Percentiles rank a stretch among this genome's conserved stretches.
Evolutionary conservation across 2,888 invertebrate genomes (phyloP).

Genomic region (Pyrrhosoma nymphula): DNA sequence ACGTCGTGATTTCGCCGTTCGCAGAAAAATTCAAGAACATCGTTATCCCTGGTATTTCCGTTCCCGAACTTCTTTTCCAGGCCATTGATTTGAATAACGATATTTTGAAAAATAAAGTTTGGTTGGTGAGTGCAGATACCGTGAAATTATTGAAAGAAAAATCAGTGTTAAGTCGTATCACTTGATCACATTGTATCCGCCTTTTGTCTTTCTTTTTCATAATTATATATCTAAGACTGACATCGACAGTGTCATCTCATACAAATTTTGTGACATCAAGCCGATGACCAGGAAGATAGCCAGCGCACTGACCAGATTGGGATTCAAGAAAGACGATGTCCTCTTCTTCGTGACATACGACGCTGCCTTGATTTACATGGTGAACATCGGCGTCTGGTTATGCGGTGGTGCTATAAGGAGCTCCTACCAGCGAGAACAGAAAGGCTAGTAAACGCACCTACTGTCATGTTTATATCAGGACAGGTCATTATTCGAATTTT

Average conservation of each 20-base stretch:
- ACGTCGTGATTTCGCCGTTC: no score
- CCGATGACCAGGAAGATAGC: background rate
- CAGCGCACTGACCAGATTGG: slow-evolving; percentile 6
- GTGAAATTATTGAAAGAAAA: no score
- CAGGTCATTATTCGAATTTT: no score
- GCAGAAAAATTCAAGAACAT: background rate
- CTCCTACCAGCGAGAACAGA: background rate
- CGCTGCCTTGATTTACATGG: background rate
- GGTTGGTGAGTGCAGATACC: background rate
- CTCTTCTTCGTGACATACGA: background rate
- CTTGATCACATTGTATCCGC: no score
- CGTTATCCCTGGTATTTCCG: background rate
- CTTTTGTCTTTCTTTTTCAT: no score
- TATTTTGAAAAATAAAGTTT: background rate
- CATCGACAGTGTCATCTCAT: background rate
- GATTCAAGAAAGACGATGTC: slow-evolving; percentile 40
- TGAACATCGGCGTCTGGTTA: slow-evolving; percentile 33
- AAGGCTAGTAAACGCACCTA: background rate
- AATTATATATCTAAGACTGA: background rate
- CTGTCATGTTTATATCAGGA: no score
- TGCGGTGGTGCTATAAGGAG: background rate
- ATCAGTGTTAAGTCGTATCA: no score
- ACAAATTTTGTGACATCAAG: slow-evolving; percentile 2
- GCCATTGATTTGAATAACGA: slow-evolving; percentile 25
- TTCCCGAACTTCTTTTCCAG: slow-evolving; percentile 9